Base-by-base conservation (phyloP, 2,888 invertebrate species). In the Cepaea hortensis region DNA sequence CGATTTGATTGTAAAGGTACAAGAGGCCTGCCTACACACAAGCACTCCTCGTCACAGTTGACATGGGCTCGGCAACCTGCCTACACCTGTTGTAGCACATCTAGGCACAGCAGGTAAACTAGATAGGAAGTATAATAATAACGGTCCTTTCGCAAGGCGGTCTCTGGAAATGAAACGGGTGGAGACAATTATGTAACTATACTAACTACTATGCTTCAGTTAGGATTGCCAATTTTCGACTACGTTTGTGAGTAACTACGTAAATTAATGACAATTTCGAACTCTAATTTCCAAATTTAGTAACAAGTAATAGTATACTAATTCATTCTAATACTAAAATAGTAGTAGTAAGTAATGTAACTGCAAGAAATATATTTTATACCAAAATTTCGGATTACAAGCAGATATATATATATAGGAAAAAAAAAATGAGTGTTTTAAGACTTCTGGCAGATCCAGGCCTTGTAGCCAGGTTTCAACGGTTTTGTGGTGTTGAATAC, bases 401-500 rank as follows among this genome's bases (percentile, higher is more conserved):
- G n/a, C n/a, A n/a, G n/a, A n/a, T n/a, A n/a, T n/a, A n/a, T n/a
- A 55, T 55, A 55, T 55, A 11, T 55, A 9, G 0, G 0, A 55
- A 11, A 55, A 0, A 55, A 55, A 79, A 23, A 5, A 85, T 85
- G 83, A 62, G 79, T 35, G 11, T 85, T 13, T n/a, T 88, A 13
- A 62, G 55, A 35, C 11, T n/a, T 55, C 77, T 88, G 20, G 87
- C 85, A 0, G 84, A 87, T 50, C 88, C 88, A 18, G 61, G 48
- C 0, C 70, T 77, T 61, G 88, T 88, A n/a, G 88, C 84, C 2
- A 65, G 50, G 18, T 81, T 88, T 79, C 88, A 88, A 84, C 84
- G 82, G 18, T 50, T 81, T 68, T 88, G 86, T 48, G 88, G 88
- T 1, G 86, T 88, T 46, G 84, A 84, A 55, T 75, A 76, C 13